Evolutionary conservation across 2,888 invertebrate genomes (phyloP).

Genomic region (Drosophila mimica): DNA sequence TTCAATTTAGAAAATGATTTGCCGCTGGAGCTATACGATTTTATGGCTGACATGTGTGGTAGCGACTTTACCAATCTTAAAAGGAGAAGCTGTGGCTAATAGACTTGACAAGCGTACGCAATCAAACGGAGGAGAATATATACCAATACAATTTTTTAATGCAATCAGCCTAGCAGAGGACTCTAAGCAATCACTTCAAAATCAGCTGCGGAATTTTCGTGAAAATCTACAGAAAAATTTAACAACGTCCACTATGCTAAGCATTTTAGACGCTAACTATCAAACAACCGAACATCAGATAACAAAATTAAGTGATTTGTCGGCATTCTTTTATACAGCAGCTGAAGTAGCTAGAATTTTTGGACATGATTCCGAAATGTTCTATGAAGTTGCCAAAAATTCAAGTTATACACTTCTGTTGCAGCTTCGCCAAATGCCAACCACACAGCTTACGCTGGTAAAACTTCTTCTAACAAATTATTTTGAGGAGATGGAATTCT

Average conservation of each 20-base stretch:
- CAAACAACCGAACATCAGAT: constrained; percentile 44
- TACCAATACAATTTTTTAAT: constrained; percentile 74
- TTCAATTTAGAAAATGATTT: constrained; percentile 30
- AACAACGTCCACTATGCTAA: constrained; percentile 68
- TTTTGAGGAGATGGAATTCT: constrained; percentile 83
- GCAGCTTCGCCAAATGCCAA: constrained; percentile 77
- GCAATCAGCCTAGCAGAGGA: constrained; percentile 62
- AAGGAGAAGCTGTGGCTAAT: constrained; percentile 3
- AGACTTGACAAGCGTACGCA: constrained; percentile 22
- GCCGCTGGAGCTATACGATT: constrained; percentile 3
- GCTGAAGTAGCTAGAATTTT: constrained; percentile 63
- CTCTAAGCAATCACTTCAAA: constrained; percentile 69
- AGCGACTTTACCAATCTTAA: background rate
- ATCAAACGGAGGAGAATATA: constrained; percentile 62
- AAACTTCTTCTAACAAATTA: constrained; percentile 78
- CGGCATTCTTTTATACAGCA: constrained; percentile 63
- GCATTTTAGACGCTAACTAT: constrained; percentile 33
- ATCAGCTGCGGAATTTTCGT: constrained; percentile 69
- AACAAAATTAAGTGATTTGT: constrained; percentile 62
- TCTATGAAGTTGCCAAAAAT: constrained; percentile 74
- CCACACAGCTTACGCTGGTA: constrained; percentile 61
- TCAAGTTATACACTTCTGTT: constrained; percentile 71
- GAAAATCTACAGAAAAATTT: constrained; percentile 77
- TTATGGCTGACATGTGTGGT: constrained; percentile 17
- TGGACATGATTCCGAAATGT: constrained; percentile 57